Percentiles rank a stretch among this genome's conserved stretches.
These are phyloP conservation scores for Drosophila koepferae DNA, from an alignment of 2,888 invertebrate species.

Conservation along the genomic window DNA sequence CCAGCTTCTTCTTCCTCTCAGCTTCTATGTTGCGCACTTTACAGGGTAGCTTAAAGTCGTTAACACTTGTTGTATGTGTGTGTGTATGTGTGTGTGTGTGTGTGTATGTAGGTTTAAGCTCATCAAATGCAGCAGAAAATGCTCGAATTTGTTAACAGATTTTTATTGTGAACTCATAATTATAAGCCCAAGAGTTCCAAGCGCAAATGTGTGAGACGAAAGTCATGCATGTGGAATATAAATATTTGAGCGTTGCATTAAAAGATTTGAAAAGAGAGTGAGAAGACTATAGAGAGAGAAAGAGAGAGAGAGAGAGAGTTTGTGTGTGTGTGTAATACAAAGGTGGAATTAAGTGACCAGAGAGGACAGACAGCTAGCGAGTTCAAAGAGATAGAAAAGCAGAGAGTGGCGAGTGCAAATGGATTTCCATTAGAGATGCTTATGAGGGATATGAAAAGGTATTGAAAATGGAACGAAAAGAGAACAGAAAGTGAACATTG, in stretches of 20 bases:
- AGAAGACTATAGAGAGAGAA: background rate
- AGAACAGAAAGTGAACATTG: background rate
- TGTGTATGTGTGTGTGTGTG: background rate
- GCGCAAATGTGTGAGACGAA: background rate
- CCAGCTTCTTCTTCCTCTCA: background rate
- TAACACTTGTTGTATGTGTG: background rate
- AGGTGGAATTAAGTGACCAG: background rate
- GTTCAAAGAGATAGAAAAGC: background rate
- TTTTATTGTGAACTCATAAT: constrained; percentile 19
- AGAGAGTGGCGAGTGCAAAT: background rate
- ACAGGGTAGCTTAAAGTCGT: background rate
- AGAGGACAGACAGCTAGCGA: background rate
- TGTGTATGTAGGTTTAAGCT: constrained; percentile 7
- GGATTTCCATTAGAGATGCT: constrained; percentile 1
- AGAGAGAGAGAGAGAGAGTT: background rate
- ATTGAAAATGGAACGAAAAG: background rate
- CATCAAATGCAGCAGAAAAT: constrained; percentile 3
- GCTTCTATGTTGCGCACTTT: background rate
- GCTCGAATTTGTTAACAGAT: constrained; percentile 15
- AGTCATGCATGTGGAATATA: background rate
- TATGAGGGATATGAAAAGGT: background rate
- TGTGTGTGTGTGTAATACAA: background rate
- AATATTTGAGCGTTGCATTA: background rate
- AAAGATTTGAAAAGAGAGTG: background rate
- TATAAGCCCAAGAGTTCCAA: background rate